phyloP scores from a whole-genome alignment of 2,888 invertebrate genomes.

The Hyposoter didymator region DNA sequence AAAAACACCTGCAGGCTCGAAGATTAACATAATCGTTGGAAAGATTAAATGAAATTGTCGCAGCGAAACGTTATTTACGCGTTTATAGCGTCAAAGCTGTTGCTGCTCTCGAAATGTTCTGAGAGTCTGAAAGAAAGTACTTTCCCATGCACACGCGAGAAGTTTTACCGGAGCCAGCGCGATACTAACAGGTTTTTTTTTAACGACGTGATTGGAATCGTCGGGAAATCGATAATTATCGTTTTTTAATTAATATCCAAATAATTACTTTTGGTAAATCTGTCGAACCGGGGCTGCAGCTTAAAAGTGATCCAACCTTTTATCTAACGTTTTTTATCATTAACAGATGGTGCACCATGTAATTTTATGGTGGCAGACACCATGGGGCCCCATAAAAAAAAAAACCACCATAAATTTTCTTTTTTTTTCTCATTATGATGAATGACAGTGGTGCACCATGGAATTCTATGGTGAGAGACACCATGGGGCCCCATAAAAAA shows the following conservation, averaged over 20 bases:
- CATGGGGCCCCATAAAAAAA: too few relatives aligned
- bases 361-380: too few relatives aligned
- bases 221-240: not conserved
- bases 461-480: too few relatives aligned
- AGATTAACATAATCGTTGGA: not conserved
- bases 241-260: not conserved
- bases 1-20: not conserved
- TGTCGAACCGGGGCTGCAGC: too few relatives aligned
- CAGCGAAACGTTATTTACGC: not conserved
- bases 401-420: too few relatives aligned
- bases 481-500: too few relatives aligned
- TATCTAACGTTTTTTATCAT: too few relatives aligned
- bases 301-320: too few relatives aligned
- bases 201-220: not conserved
- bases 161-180: not conserved
- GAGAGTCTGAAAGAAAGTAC: conserved; percentile 74
- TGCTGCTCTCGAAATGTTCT: conserved; percentile 44
- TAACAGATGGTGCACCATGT: too few relatives aligned
- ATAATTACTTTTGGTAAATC: not conserved
- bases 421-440: too few relatives aligned
- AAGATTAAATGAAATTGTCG: not conserved
- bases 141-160: conserved; percentile 73
- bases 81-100: not conserved
- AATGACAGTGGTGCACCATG: too few relatives aligned
- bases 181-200: conserved; percentile 5